These are phyloP conservation scores for Hormiphora californensis DNA, from an alignment of 37 sponge, comb jelly and placozoan genomes.

Conservation along the genomic window DNA sequence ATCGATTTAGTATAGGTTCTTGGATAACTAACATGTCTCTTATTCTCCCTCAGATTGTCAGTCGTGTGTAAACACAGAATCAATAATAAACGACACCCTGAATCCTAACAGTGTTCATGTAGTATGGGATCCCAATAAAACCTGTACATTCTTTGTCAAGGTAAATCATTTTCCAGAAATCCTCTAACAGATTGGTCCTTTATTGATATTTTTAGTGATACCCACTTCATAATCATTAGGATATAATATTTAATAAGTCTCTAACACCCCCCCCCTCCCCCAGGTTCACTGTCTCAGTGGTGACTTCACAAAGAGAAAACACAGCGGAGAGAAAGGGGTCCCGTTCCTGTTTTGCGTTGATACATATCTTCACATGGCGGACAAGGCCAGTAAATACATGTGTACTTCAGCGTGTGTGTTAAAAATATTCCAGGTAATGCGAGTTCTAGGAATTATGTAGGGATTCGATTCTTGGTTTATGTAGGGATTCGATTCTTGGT, in stretches of 20 bases:
- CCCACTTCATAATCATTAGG: neutral
- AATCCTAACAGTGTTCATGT: constrained; percentile 11
- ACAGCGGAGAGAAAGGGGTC: constrained; percentile 35
- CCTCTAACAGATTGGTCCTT: too few species aligned
- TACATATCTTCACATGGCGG: constrained; percentile 22
- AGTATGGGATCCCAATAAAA: neutral
- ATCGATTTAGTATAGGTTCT: too few species aligned
- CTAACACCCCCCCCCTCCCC: neutral
- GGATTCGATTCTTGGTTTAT: too few species aligned
- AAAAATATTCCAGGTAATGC: constrained; percentile 48
- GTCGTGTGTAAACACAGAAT: constrained; percentile 6
- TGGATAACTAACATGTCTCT: too few species aligned
- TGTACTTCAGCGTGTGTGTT: constrained; percentile 1
- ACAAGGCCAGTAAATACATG: neutral
- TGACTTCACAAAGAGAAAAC: constrained; percentile 33
- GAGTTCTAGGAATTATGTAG: too few species aligned
- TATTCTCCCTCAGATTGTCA: neutral
- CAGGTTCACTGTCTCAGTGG: constrained; percentile 12
- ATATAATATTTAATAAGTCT: neutral
- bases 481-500: too few species aligned
- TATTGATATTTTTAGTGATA: neutral
- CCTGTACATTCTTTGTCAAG: neutral
- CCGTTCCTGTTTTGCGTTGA: constrained; percentile 10
- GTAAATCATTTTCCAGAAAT: too few species aligned
- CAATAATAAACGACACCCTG: neutral